These are phyloP conservation scores for Mythimna vitellina DNA, from an alignment of 2,888 invertebrate genomes.

Conservation along the genomic window DNA sequence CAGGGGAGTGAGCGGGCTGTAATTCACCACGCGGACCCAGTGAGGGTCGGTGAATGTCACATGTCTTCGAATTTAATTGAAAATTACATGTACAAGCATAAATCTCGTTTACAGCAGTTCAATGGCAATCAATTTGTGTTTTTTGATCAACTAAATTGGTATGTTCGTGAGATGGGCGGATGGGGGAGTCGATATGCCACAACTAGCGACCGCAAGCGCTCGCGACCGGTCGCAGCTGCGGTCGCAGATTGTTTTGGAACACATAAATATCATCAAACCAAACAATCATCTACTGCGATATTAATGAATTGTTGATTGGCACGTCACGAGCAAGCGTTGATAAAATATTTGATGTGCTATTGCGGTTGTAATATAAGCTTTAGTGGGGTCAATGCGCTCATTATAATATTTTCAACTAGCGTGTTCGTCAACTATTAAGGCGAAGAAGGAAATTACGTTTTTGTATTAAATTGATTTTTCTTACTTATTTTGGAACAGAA, in stretches of 20 bases:
- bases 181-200: slow-evolving; percentile 55
- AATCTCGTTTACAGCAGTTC: slow-evolving; percentile 8
- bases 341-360: slow-evolving; percentile 21
- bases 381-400: slow-evolving; percentile 34
- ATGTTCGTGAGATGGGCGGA: slow-evolving; percentile 36
- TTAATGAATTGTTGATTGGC: slow-evolving; percentile 54
- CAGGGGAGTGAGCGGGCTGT: no score
- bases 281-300: slow-evolving; percentile 62
- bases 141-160: slow-evolving; percentile 47
- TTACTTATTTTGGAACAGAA: slow-evolving; percentile 23
- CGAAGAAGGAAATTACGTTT: slow-evolving; percentile 41
- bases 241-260: slow-evolving; percentile 71
- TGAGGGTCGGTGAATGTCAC: no score
- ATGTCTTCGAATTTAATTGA: no score
- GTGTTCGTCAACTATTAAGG: slow-evolving; percentile 32
- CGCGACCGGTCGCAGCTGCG: slow-evolving; percentile 64
- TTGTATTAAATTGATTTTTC: slow-evolving; percentile 41
- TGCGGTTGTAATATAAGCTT: background rate
- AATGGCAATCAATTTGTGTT: slow-evolving; percentile 39
- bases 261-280: slow-evolving; percentile 62
- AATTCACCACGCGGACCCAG: no score
- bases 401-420: slow-evolving; percentile 26
- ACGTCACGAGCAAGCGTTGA: slow-evolving; percentile 17
- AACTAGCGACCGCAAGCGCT: slow-evolving; percentile 55
- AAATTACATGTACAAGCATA: slow-evolving; percentile 6